Base-by-base conservation (phyloP, 2,888 invertebrate genomes). In the Caenorhabditis imperialis region DNA sequence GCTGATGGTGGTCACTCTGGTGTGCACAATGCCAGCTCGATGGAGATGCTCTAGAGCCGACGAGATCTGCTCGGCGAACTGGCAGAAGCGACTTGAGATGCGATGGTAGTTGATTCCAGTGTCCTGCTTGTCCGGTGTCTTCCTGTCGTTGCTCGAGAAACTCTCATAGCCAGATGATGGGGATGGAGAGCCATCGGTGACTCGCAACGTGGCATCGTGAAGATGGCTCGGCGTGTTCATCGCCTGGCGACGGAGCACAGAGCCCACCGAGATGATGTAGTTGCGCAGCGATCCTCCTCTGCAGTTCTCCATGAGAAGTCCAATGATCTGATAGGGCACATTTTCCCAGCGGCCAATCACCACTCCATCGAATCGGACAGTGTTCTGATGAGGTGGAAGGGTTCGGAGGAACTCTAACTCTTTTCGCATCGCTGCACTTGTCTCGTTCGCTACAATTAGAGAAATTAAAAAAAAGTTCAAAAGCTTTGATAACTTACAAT, bases 161-260 rank as follows among this genome's bases (percentile, higher is more conserved):
- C 73, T 73, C 10, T 73, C 73, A 33, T 79, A 79, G 40, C 79
- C 79, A 27, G 79, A 79, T 16, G 75, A 75, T 20, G 79, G 75
- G 1, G 76, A 72, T 2, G 76, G 76, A 1, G 78, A 72, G 8
- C 16, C 50, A n/a, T 75, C 60, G 22, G 35, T 44, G 33, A 37
- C 48, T 42, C 67, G 23, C 6, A 57, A 27, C 10, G 30, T 30
- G 30, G 30, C 10, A 10, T 30, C 30, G 22, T 71, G 51, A 27
- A 18, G 33, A 14, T 40, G 48, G 7, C 38, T 30, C 7, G 72
- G 72, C 5, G 71, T 48, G 14, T 16, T 35, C 35, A 72, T 72
- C 0, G 54, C 72, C 20, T 63, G 63, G 6, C 67, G 61, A 23
- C 74, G 65, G 4, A 74, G 58, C 0, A 51, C 40, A 8, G 74